Percentiles rank a stretch among this genome's conserved stretches.
These are phyloP conservation scores for Tenebrio molitor DNA, from an alignment of 1,140 invertebrate species.

Conservation along the genomic window DNA sequence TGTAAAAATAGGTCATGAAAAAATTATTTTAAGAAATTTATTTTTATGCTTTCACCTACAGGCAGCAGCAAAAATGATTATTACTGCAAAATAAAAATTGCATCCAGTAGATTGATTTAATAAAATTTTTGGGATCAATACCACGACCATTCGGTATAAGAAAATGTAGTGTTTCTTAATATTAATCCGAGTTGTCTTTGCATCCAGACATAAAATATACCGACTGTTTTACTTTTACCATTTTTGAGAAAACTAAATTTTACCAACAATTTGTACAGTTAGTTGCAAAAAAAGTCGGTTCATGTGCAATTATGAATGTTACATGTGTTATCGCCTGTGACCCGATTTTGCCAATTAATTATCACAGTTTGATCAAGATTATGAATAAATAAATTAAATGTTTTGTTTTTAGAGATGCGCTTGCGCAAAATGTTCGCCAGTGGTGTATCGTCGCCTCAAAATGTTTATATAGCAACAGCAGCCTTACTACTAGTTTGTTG, in stretches of 20 bases:
- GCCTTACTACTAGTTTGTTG: slow-evolving; percentile 36
- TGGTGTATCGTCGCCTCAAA: slow-evolving; percentile 21
- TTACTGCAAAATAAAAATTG: not conserved
- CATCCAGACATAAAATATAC: too few relatives aligned
- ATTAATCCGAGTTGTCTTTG: too few relatives aligned
- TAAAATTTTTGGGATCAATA: not conserved
- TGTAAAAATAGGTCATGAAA: not conserved
- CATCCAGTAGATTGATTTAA: not conserved
- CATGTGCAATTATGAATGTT: too few relatives aligned
- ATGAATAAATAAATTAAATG: not conserved
- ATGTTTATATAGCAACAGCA: slow-evolving; percentile 43
- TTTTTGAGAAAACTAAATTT: too few relatives aligned
- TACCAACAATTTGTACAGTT: too few relatives aligned
- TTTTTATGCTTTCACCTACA: not conserved
- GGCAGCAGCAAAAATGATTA: not conserved
- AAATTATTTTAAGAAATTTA: slow-evolving; percentile 5
- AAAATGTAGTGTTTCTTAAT: too few relatives aligned
- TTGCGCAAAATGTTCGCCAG: not conserved
- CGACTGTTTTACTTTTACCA: too few relatives aligned
- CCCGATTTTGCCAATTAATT: too few relatives aligned
- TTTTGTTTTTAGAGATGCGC: slow-evolving; percentile 9
- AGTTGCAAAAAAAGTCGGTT: too few relatives aligned
- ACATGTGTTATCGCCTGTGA: too few relatives aligned
- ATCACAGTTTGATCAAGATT: too few relatives aligned
- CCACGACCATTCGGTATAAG: too few relatives aligned